Evolutionary conservation across 2,888 invertebrate species (phyloP), one percentile per base, ranked within the genome.

Genomic region (Craniophora ligustri): DNA sequence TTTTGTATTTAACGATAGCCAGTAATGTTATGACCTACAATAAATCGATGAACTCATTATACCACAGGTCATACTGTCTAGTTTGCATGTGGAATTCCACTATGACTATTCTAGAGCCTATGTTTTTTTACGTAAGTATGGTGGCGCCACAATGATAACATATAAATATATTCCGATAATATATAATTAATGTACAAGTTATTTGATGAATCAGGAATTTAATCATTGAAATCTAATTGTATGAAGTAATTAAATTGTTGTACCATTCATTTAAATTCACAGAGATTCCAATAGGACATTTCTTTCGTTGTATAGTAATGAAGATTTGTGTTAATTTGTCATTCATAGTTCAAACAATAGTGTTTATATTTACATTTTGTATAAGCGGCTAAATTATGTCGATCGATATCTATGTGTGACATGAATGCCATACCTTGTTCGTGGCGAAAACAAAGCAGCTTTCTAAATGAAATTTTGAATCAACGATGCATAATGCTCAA

Each of bases 31-130:
- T 13, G 14, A n/a, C n/a, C n/a, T n/a, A n/a, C n/a, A n/a, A n/a
- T n/a, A 7, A 45, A 62, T 64, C 57, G 57, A 63, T 57, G 30
- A 49, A 49, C 34, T 45, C 34, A 21, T 32, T 45, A 39, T 2
- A 13, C 10, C 7, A 11, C 5, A 0, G 3, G n/a, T 18, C n/a
- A n/a, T 13, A 62, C 30, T 16, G 34, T 34, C 34, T 28, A 44
- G 30, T 41, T 45, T n/a, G 21, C 50, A 57, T 23, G 16, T 38
- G 0, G 10, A 38, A 57, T 38, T 50, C 28, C 8, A 45, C 44
- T 30, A 28, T 16, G 16, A 34, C 5, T 8, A 14, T 56, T 44
- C 18, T n/a, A 45, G 36, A 39, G 19, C 26, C 15, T 26, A 48
- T 35, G 3, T 40, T 5, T 19, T 10, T 19, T 55, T 47, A n/a